Conservation (phyloP, 2,113 vertebrate genomes). For the Psophia crepitans region DNA sequence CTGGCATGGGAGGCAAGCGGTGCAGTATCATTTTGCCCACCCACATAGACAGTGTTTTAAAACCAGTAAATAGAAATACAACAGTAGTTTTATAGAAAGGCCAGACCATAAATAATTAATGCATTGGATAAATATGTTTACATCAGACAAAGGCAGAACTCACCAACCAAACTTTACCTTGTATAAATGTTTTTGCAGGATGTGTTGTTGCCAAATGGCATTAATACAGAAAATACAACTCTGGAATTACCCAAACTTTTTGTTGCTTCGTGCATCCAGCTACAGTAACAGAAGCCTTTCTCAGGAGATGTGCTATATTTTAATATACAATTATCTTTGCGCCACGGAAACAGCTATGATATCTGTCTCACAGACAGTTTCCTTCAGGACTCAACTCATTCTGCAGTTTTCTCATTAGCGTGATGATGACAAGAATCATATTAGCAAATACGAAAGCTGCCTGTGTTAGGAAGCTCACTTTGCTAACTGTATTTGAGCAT, state of each 20-base stretch:
- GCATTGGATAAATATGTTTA: conserved; percentile 42
- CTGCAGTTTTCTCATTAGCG: neutral
- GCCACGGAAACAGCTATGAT: neutral
- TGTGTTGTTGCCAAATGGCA: neutral
- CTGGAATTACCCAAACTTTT: neutral
- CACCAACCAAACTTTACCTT: neutral
- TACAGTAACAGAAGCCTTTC: neutral
- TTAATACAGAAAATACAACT: neutral
- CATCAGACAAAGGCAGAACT: neutral
- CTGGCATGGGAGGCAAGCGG: conserved; percentile 59
- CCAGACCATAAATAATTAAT: conserved; percentile 61
- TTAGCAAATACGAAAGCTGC: neutral
- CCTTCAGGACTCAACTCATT: neutral
- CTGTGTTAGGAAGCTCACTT: neutral
- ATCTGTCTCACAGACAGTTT: neutral
- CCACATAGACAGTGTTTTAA: conserved; percentile 54
- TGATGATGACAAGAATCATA: neutral
- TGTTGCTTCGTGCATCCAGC: neutral
- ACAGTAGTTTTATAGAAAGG: conserved; percentile 63
- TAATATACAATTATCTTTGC: neutral
- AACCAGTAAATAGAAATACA: conserved; percentile 51
- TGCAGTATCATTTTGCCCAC: conserved; percentile 68
- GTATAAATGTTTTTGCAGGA: neutral
- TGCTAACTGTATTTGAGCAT: neutral
- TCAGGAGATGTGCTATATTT: neutral